phyloP scores from a whole-genome alignment of 2,888 invertebrate genomes.

The Watsonalla binaria region DNA sequence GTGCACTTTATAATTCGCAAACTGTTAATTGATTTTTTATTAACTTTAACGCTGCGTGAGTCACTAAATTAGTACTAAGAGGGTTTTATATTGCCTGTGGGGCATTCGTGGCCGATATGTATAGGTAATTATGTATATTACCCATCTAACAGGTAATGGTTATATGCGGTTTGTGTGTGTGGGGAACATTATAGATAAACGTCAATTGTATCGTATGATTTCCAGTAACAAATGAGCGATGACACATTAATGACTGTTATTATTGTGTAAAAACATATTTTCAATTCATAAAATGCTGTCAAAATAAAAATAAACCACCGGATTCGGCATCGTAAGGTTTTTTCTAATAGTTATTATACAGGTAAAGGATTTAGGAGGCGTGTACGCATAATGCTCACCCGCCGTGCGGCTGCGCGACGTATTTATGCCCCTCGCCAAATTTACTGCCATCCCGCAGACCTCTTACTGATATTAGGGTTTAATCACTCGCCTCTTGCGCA shows the following conservation, averaged over 20 bases:
- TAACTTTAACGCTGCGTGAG: too few species aligned
- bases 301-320: background rate
- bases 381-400: constrained; percentile 48
- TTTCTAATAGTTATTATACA: background rate
- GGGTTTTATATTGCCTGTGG: too few species aligned
- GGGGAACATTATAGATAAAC: too few species aligned
- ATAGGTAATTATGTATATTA: too few species aligned
- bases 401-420: constrained; percentile 57
- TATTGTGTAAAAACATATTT: background rate
- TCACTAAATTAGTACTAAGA: too few species aligned
- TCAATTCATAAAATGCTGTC: background rate
- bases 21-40: background rate
- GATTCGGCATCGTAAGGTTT: background rate
- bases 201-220: too few species aligned
- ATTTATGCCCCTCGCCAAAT: constrained; percentile 68
- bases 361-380: constrained; percentile 10
- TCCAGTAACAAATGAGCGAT: too few species aligned
- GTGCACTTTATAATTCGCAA: background rate
- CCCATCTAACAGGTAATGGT: too few species aligned
- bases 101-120: too few species aligned
- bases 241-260: too few species aligned
- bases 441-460: constrained; percentile 40
- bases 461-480: constrained; percentile 61
- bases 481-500: constrained; percentile 48
- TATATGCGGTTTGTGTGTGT: too few species aligned